Evolutionary conservation across 2,797 vertebrate species (phyloP).

Genomic region (Lepus oiostolus): DNA sequence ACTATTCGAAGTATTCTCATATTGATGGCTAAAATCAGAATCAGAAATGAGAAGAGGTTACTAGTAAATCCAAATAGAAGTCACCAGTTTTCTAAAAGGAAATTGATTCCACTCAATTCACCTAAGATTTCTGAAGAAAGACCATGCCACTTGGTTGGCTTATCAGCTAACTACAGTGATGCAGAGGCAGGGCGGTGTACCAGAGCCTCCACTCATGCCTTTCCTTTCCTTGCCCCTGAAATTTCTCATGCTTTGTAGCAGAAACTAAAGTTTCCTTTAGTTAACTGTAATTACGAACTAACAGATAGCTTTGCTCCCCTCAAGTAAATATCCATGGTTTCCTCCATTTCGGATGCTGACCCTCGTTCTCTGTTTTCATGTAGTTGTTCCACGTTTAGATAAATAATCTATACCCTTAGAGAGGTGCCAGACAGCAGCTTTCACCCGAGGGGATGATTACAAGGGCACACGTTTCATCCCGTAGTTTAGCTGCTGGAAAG

Average conservation of each 20-base stretch:
- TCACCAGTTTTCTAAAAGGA: slow-evolving; percentile 8
- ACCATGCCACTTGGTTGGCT: not conserved
- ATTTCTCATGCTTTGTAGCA: not conserved
- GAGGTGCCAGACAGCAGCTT: not conserved
- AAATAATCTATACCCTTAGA: not conserved
- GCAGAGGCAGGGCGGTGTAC: not conserved
- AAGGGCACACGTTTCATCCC: not conserved
- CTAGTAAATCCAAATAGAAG: slow-evolving; percentile 7
- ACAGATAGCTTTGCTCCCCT: not conserved
- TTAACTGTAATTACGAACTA: not conserved
- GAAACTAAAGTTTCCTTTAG: not conserved
- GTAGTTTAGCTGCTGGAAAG: not conserved
- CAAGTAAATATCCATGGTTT: not conserved
- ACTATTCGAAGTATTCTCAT: slow-evolving; percentile 1
- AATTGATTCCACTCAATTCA: slow-evolving; percentile 26
- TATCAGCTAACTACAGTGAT: not conserved
- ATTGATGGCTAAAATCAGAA: slow-evolving; percentile 22
- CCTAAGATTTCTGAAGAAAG: slow-evolving; percentile 29
- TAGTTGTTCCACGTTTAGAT: not conserved
- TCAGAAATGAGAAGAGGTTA: slow-evolving; percentile 26
- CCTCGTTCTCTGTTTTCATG: not conserved
- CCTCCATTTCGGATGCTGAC: not conserved
- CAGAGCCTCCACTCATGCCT: not conserved
- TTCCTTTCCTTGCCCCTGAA: not conserved
- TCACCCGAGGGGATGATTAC: not conserved